These are phyloP conservation scores for Rhagonycha lutea DNA, from an alignment of 2,888 invertebrate genomes.

Conservation along the genomic window DNA sequence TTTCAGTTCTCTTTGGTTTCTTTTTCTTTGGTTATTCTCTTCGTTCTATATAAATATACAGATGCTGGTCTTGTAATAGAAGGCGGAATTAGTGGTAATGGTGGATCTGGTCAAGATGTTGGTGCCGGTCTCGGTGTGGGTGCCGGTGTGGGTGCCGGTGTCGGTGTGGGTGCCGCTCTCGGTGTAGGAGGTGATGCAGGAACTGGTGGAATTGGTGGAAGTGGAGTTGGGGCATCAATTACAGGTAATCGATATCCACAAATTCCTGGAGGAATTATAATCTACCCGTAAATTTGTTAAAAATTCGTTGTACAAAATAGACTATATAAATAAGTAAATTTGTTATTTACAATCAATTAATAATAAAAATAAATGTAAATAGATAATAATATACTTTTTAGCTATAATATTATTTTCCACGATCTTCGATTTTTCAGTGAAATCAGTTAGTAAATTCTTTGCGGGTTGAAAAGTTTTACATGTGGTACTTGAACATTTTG, in stretches of 20 bases:
- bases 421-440: too few relatives aligned
- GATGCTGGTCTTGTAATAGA: background rate
- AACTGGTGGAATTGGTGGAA: background rate
- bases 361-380: too few relatives aligned
- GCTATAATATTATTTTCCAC: too few relatives aligned
- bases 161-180: background rate
- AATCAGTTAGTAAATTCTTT: too few relatives aligned
- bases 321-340: too few relatives aligned
- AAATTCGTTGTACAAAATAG: background rate
- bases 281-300: background rate
- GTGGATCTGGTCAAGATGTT: background rate
- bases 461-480: too few relatives aligned
- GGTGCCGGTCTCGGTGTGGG: too few relatives aligned
- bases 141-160: too few relatives aligned
- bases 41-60: background rate
- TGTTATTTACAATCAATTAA: too few relatives aligned
- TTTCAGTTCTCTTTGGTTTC: background rate
- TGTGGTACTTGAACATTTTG: too few relatives aligned
- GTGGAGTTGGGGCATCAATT: background rate
- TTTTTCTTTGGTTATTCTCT: background rate
- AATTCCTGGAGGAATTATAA: too few relatives aligned
- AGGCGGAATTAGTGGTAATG: background rate
- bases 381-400: too few relatives aligned
- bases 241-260: background rate
- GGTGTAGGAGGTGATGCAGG: background rate